phyloP scores from a whole-genome alignment of 2,113 vertebrate species.

The Colaptes auratus region DNA sequence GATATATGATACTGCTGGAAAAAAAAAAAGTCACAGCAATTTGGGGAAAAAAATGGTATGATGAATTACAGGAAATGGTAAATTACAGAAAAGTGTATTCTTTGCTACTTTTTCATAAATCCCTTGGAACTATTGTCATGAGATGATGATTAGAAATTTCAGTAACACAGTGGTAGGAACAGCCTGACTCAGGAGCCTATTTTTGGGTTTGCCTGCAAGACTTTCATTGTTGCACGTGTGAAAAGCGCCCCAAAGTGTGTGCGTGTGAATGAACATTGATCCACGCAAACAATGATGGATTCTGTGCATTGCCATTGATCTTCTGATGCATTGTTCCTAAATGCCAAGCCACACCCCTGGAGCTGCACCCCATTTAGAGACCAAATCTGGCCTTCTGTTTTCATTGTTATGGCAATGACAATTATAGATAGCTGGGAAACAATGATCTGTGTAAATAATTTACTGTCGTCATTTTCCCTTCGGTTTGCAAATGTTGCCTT shows the following conservation, averaged over 20 bases:
- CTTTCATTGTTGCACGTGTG: not conserved
- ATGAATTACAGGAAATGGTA: conserved; percentile 82
- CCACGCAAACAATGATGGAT: not conserved
- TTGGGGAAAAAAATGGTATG: conserved; percentile 68
- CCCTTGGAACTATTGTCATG: conserved; percentile 73
- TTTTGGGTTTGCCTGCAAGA: conserved; percentile 5
- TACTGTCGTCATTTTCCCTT: not conserved
- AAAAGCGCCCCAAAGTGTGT: not conserved
- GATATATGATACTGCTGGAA: conserved; percentile 74
- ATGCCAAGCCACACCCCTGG: not conserved
- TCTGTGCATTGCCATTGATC: not conserved
- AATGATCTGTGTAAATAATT: not conserved
- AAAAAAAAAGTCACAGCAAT: conserved; percentile 72
- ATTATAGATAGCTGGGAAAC: not conserved
- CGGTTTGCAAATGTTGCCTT: not conserved
- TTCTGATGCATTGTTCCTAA: not conserved
- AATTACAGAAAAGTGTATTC: conserved; percentile 70
- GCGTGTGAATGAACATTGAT: not conserved
- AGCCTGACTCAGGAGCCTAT: not conserved
- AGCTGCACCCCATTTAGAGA: not conserved
- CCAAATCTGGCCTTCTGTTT: not conserved
- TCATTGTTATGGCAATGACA: not conserved
- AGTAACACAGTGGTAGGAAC: conserved; percentile 47
- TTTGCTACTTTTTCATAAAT: conserved; percentile 75
- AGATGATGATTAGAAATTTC: conserved; percentile 72